These are phyloP conservation scores for Nomia melanderi DNA, from an alignment of 1,140 invertebrate genomes.

Conservation along the genomic window DNA sequence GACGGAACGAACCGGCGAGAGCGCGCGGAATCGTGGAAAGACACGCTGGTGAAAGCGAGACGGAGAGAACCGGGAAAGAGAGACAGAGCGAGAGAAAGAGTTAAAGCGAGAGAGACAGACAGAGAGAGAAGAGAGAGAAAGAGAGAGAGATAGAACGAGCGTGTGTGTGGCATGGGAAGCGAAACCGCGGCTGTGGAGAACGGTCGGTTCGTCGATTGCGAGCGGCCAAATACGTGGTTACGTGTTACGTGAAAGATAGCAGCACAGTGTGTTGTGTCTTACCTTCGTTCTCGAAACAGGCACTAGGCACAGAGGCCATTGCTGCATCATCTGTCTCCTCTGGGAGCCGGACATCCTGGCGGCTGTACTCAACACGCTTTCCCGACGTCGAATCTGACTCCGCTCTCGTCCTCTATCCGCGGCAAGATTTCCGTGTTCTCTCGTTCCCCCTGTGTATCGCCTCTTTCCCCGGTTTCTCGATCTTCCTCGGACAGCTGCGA, in stretches of 20 bases:
- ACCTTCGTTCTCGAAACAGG: conserved; percentile 74
- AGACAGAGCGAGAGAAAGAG: conserved; percentile 14
- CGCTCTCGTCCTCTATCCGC: too few species aligned
- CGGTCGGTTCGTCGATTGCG: conserved; percentile 11
- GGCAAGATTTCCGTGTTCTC: too few species aligned
- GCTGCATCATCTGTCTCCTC: conserved; percentile 77
- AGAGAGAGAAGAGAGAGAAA: conserved; percentile 17
- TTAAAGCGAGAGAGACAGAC: conserved; percentile 17
- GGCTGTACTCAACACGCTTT: not conserved
- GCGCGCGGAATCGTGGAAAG: conserved; percentile 2
- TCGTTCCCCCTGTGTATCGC: not conserved
- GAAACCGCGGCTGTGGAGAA: conserved; percentile 36
- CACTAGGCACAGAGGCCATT: conserved; percentile 77
- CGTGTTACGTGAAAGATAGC: conserved; percentile 39
- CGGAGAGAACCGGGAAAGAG: not conserved
- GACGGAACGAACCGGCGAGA: conserved; percentile 27
- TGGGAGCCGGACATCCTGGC: conserved; percentile 69
- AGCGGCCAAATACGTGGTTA: conserved; percentile 17
- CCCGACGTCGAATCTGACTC: too few species aligned
- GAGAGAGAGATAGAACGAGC: conserved; percentile 7
- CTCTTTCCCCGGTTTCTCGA: too few species aligned
- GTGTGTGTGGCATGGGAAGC: conserved; percentile 9
- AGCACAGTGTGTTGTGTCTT: conserved; percentile 54
- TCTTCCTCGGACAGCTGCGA: too few species aligned
- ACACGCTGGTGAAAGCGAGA: not conserved